phyloP scores from a whole-genome alignment of 2,797 vertebrate genomes.

The Catamblyrhynchus diadema region DNA sequence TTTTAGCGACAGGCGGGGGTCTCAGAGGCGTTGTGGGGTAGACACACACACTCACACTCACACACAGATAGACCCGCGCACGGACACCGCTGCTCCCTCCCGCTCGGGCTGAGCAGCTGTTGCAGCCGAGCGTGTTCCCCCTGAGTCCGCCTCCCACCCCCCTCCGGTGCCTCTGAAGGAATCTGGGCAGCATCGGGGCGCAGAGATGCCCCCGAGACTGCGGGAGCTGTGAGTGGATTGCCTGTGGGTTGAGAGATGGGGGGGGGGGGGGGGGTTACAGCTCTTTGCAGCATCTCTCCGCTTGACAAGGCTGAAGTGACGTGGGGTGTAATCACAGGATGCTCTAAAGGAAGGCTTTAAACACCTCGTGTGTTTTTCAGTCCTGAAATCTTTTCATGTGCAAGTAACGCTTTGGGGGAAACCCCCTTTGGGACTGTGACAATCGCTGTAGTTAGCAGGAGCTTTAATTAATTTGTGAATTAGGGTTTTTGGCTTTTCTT shows the following conservation, averaged over 20 bases:
- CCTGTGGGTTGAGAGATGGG: not conserved
- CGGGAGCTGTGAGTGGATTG: not conserved
- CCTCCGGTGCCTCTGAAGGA: not conserved
- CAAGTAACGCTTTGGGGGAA: not conserved
- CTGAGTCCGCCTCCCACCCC: accelerated
- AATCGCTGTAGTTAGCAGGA: conserved; percentile 15
- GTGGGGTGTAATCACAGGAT: not conserved
- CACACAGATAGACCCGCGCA: too few relatives aligned
- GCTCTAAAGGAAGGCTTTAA: not conserved
- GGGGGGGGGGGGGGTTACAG: not conserved
- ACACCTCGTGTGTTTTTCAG: not conserved
- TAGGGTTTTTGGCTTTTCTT: conserved; percentile 52
- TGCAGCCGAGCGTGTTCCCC: not conserved
- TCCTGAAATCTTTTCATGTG: not conserved
- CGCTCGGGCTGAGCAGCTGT: conserved; percentile 2
- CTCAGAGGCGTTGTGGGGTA: not conserved
- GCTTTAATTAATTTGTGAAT: conserved; percentile 66
- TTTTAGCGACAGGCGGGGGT: not conserved
- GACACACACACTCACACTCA: not conserved
- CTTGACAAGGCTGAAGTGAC: not conserved
- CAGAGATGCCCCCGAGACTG: not conserved
- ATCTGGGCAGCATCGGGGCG: not conserved
- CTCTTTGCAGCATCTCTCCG: not conserved
- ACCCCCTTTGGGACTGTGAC: not conserved
- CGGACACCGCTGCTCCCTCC: not conserved